Evolutionary conservation across 2,113 vertebrate species (phyloP), one percentile per base, ranked within the genome.

Genomic region (Alligator sinensis): DNA sequence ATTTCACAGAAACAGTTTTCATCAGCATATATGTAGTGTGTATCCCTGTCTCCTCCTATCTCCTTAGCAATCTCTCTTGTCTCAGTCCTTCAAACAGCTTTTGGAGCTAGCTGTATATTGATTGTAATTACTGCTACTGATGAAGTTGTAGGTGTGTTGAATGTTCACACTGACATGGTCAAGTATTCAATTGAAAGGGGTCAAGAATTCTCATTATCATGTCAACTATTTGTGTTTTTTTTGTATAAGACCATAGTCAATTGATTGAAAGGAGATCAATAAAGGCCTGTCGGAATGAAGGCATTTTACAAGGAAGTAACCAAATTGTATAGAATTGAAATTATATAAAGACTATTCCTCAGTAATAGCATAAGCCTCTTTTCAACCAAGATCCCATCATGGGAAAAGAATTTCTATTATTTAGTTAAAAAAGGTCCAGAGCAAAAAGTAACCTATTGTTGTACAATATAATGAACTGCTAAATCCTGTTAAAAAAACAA

Each of bases 251-350:
- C 6, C 2, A 0, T 14, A 34, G 84, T 88, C 82, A 84, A 5
- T 4, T 80, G 90, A 95, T 86, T 86, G 81, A 94, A 95, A 89
- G 61, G 89, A 88, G 70, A 92, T 95, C 90, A 86, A 87, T 95
- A 91, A 93, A 88, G 27, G 21, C 55, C 72, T 77, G 15, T 85
- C 82, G 66, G 70, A 88, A 11, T 84, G 17, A 57, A 82, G 84
- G 30, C 16, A 81, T 4, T 82, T 91, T 91, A 2, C 18, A 95
- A 88, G 59, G 28, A 93, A 88, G 83, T 61, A 93, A 86, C 60
- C 4, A 77, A 81, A 89, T 21, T 62, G 1, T 83, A 74, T 13
- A 75, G 34, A 86, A 91, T 5, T 38, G 17, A 11, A 82, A 57
- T 82, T 21, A 61, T 12, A 34, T 76, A 59, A 89, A 83, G 28